Conservation (phyloP, 1,140 invertebrate species). For the Temnothorax nylanderi region DNA sequence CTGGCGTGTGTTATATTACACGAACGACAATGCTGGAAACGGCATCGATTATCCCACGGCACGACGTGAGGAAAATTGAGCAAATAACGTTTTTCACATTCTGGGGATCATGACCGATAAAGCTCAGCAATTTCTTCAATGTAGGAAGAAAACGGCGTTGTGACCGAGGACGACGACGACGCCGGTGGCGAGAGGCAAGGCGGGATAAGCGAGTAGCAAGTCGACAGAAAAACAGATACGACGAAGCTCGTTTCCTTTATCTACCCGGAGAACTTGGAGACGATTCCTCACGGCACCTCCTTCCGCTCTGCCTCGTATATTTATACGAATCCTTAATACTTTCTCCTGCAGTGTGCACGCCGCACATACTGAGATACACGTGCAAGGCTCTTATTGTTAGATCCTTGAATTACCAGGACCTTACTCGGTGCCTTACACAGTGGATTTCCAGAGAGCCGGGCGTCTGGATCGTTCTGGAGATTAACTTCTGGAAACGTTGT, state of each 20-base stretch:
- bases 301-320: slow-evolving; percentile 30
- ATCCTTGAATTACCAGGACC: slow-evolving; percentile 45
- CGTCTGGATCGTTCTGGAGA: slow-evolving; percentile 24
- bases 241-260: slow-evolving; percentile 37
- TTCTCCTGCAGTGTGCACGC: background rate
- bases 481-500: slow-evolving; percentile 15
- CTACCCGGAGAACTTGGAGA: slow-evolving; percentile 9
- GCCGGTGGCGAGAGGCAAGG: background rate
- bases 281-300: slow-evolving; percentile 35
- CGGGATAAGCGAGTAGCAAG: slow-evolving; percentile 1
- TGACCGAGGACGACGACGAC: background rate
- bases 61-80: slow-evolving; percentile 12
- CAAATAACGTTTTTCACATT: slow-evolving; percentile 47
- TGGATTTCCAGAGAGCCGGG: slow-evolving; percentile 9
- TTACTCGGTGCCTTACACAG: slow-evolving; percentile 21
- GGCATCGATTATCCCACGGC: slow-evolving; percentile 22
- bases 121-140: slow-evolving; percentile 41
- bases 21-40: slow-evolving; percentile 4
- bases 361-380: slow-evolving; percentile 37
- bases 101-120: slow-evolving; percentile 55
- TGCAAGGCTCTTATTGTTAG: slow-evolving; percentile 46
- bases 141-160: background rate
- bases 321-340: slow-evolving; percentile 44
- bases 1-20: background rate
- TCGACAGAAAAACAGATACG: slow-evolving; percentile 41